Evolutionary conservation across 2,888 invertebrate genomes (phyloP).

Genomic region (Diaphora mendica): DNA sequence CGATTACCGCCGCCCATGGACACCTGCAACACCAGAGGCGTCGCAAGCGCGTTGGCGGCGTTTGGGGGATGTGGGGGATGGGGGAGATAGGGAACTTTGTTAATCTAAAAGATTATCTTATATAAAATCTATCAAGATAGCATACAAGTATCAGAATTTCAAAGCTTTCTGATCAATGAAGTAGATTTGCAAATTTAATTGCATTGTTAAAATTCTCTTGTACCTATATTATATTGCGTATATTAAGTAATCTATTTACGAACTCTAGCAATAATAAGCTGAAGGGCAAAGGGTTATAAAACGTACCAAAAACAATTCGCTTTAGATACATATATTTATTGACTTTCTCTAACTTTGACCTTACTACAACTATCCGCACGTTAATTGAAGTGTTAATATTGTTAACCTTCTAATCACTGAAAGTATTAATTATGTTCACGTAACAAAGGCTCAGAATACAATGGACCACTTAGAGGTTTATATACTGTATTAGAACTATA

Average conservation of each 20-base stretch:
- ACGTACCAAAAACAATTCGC: background rate
- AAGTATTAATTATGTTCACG: background rate
- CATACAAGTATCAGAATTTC: background rate
- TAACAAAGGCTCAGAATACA: background rate
- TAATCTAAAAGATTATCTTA: too few relatives aligned
- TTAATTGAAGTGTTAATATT: background rate
- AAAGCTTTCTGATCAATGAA: background rate
- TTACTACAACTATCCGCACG: background rate
- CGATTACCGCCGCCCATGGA: too few relatives aligned
- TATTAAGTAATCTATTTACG: background rate
- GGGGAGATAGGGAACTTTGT: too few relatives aligned
- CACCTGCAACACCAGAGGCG: too few relatives aligned
- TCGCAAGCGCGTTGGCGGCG: too few relatives aligned
- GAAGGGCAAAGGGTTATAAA: background rate
- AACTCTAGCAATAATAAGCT: background rate
- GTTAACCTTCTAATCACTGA: background rate
- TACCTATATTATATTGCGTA: too few relatives aligned
- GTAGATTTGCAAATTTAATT: conserved; percentile 12
- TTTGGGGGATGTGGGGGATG: too few relatives aligned
- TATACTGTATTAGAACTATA: background rate
- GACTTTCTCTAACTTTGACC: background rate
- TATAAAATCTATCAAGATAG: too few relatives aligned
- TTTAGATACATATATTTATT: conserved; percentile 1
- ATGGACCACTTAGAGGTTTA: background rate
- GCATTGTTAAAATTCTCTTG: conserved; percentile 6